Percentiles rank a stretch among this genome's conserved stretches.
phyloP scores from a whole-genome alignment of 2,113 vertebrate genomes.

The Sialia sialis region DNA sequence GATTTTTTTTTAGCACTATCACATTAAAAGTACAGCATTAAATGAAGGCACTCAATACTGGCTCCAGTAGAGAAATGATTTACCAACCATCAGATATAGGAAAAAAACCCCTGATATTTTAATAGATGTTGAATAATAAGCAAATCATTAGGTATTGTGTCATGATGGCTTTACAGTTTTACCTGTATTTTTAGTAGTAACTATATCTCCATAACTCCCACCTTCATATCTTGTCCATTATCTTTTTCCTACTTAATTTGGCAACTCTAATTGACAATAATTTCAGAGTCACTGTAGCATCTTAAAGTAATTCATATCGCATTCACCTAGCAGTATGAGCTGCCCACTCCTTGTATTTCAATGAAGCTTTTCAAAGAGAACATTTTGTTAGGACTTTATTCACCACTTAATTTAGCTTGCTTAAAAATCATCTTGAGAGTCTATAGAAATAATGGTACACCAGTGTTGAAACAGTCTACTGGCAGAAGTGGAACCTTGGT shows the following conservation, averaged over 20 bases:
- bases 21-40: background rate
- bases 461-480: background rate
- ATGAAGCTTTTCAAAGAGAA: constrained; percentile 17
- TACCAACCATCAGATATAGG: background rate
- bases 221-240: constrained; percentile 40
- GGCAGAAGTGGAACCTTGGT: background rate
- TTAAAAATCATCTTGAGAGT: background rate
- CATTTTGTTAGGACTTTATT: constrained; percentile 25
- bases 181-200: constrained; percentile 57
- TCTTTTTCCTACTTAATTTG: constrained; percentile 42
- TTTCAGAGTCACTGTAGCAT: constrained; percentile 40
- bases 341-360: constrained; percentile 13
- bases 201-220: constrained; percentile 22
- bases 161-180: constrained; percentile 33
- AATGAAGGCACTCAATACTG: background rate
- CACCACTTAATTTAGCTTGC: background rate
- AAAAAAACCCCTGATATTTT: background rate
- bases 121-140: constrained; percentile 40
- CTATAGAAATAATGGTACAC: background rate
- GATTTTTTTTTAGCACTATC: background rate
- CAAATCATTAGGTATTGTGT: constrained; percentile 33
- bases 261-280: constrained; percentile 18
- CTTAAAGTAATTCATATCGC: constrained; percentile 31
- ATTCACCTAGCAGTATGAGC: background rate
- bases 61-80: background rate